Evolutionary conservation across 2,797 vertebrate species (phyloP).

Genomic region (Myotis daubentonii): DNA sequence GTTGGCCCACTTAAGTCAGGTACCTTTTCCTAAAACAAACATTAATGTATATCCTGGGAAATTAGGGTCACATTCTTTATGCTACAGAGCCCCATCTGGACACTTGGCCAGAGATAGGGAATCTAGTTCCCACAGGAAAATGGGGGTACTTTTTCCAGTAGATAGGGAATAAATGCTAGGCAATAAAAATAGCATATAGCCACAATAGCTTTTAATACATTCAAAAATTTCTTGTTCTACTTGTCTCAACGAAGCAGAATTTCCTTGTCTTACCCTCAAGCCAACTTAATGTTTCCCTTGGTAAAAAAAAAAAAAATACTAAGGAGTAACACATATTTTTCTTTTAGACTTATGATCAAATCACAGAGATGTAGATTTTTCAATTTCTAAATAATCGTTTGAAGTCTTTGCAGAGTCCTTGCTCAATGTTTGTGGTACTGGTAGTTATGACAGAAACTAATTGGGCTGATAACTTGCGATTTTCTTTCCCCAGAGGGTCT

Average conservation of each 20-base stretch:
- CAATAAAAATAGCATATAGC: neutral
- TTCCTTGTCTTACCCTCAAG: neutral
- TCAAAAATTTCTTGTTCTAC: neutral
- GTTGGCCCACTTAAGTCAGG: neutral
- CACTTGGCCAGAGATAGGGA: neutral
- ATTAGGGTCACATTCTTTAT: neutral
- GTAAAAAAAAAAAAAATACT: neutral
- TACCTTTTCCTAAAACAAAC: neutral
- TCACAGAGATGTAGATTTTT: neutral
- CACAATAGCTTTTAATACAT: neutral
- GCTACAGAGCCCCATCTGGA: neutral
- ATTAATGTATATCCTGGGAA: neutral
- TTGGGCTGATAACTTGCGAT: neutral
- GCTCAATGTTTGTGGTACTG: neutral
- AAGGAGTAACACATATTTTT: slow-evolving; percentile 5
- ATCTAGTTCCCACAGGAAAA: slow-evolving; percentile 16
- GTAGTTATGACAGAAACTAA: neutral
- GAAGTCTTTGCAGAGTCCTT: neutral
- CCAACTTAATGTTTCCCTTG: neutral
- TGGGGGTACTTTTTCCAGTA: neutral
- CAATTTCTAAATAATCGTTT: neutral
- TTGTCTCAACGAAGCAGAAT: neutral
- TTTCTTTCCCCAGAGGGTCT: neutral
- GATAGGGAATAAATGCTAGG: neutral
- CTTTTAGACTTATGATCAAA: neutral